These are phyloP conservation scores for Phalacrocorax carbo DNA, from an alignment of 2,113 vertebrate genomes.

Conservation along the genomic window DNA sequence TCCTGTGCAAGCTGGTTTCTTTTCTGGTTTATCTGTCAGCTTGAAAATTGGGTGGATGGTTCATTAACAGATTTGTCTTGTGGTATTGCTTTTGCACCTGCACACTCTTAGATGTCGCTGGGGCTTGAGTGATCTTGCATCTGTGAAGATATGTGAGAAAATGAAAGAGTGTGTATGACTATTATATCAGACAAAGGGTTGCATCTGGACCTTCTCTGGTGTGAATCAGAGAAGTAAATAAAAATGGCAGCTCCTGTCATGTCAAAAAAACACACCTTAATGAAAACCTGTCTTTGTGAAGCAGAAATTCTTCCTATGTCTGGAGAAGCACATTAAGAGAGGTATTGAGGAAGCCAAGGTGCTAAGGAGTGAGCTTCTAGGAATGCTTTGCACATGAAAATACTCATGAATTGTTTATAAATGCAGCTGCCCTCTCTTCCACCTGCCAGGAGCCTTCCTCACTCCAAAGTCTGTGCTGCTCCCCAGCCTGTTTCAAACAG, in stretches of 20 bases:
- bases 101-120: not conserved
- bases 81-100: not conserved
- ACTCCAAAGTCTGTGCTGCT: not conserved
- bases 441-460: not conserved
- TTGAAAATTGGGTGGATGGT: not conserved
- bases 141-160: not conserved
- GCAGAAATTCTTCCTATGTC: not conserved
- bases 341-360: not conserved
- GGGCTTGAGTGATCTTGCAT: not conserved
- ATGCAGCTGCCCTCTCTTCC: not conserved
- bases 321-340: not conserved
- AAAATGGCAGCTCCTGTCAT: not conserved
- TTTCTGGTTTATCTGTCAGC: not conserved
- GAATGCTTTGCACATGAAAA: not conserved
- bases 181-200: not conserved
- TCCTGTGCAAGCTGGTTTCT: not conserved
- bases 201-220: not conserved
- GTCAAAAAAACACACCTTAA: not conserved
- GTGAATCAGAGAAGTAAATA: not conserved
- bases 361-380: not conserved
- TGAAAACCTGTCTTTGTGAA: not conserved
- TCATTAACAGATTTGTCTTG: not conserved
- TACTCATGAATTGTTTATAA: not conserved
- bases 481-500: rapidly evolving
- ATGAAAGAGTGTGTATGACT: not conserved